Percentiles rank a stretch among this genome's conserved stretches.
Evolutionary conservation across 2,888 invertebrate species (phyloP).

Genomic region (Teleiodes luculella): DNA sequence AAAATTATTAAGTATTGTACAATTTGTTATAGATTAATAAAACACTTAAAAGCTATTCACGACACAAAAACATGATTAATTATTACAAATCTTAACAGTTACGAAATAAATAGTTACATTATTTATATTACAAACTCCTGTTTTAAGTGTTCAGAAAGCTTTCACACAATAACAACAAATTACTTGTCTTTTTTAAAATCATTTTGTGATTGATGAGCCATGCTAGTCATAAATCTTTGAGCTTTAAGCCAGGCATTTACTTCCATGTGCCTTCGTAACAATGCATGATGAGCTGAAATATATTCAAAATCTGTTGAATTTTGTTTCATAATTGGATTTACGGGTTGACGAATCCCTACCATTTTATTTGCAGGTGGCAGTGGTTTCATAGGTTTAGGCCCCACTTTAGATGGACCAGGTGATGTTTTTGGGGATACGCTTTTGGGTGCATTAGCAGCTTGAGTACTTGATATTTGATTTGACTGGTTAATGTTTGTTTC

Average conservation of each 20-base stretch:
- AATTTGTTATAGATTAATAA: too few relatives aligned
- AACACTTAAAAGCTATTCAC: too few relatives aligned
- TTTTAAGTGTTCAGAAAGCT: too few relatives aligned
- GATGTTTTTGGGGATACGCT: conserved; percentile 50
- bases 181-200: conserved; percentile 67
- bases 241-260: conserved; percentile 66
- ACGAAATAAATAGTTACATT: too few relatives aligned
- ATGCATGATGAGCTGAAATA: conserved; percentile 48
- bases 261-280: conserved; percentile 63
- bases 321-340: conserved; percentile 46
- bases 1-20: too few relatives aligned
- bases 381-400: conserved; percentile 52
- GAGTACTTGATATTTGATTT: conserved; percentile 65
- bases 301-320: conserved; percentile 38
- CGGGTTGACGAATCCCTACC: conserved; percentile 52
- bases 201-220: conserved; percentile 58
- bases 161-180: conserved; percentile 15
- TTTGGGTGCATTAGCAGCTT: conserved; percentile 50
- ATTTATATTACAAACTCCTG: too few relatives aligned
- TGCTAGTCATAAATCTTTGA: conserved; percentile 57
- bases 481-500: conserved; percentile 62
- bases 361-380: conserved; percentile 49
- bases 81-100: too few relatives aligned
- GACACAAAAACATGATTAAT: too few relatives aligned
- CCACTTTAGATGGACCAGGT: conserved; percentile 58